Evolutionary conservation across 53 echinoderm and acorn worm genomes (phyloP).

Genomic region (Temnopleurus reevesii): DNA sequence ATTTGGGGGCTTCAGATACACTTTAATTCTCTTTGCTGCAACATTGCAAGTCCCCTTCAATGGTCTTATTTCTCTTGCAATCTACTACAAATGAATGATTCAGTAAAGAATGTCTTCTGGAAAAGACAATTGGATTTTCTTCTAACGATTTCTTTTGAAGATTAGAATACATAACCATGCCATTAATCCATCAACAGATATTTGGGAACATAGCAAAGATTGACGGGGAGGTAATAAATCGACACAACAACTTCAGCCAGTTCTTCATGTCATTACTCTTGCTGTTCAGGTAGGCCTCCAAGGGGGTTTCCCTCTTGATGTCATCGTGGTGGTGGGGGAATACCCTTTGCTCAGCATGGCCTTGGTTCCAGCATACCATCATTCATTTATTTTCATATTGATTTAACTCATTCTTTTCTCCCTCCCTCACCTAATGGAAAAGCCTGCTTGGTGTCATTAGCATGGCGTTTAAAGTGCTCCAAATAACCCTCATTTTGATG

Average conservation of each 20-base stretch:
- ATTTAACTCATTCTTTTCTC: constrained; percentile 50
- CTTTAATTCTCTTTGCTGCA: too few species aligned
- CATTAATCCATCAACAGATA: constrained; percentile 62
- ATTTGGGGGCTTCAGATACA: too few species aligned
- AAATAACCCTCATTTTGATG: background rate
- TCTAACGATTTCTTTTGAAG: too few species aligned
- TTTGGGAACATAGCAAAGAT: constrained; percentile 73
- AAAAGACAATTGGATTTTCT: too few species aligned
- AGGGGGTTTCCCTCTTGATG: background rate
- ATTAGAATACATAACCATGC: background rate
- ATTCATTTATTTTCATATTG: constrained; percentile 30
- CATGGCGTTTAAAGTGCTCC: constrained; percentile 18
- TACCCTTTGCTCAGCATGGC: constrained; percentile 33
- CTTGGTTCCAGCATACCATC: constrained; percentile 48
- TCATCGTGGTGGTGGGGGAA: constrained; percentile 32
- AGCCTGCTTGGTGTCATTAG: background rate
- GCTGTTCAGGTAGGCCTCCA: constrained; percentile 81
- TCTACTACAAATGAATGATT: too few species aligned
- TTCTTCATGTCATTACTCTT: constrained; percentile 77
- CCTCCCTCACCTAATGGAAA: background rate
- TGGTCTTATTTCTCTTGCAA: too few species aligned
- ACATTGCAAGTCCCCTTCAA: too few species aligned
- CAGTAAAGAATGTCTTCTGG: too few species aligned
- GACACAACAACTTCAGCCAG: constrained; percentile 84
- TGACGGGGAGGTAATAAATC: constrained; percentile 66